A percentile compares a stretch with the other conserved stretches of the same genome.
Evolutionary conservation across 2,113 vertebrate genomes (phyloP).

Genomic region (Strix aluco): DNA sequence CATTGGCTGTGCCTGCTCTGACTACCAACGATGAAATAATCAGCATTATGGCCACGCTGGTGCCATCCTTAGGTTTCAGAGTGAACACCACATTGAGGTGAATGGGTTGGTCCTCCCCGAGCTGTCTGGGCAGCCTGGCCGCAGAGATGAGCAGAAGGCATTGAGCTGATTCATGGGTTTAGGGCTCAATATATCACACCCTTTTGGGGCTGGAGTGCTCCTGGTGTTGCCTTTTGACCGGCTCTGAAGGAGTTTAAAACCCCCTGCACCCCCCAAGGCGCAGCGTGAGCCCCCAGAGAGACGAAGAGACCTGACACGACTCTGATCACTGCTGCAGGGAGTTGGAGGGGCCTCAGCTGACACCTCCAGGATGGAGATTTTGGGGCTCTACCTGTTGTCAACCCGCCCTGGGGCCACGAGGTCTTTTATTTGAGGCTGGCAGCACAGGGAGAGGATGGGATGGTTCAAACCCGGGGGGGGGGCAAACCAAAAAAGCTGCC

Average conservation of each 20-base stretch:
- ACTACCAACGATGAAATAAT: neutral
- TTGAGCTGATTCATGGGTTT: neutral
- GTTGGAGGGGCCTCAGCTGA: neutral
- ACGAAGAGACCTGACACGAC: accelerated
- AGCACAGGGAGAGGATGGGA: neutral
- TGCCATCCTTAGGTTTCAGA: neutral
- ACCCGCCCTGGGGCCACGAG: accelerated
- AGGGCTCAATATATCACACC: neutral
- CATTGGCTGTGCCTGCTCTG: neutral
- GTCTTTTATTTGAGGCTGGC: accelerated
- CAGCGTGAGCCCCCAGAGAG: accelerated
- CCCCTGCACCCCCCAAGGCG: accelerated
- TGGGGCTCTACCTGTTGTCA: neutral
- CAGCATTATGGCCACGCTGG: neutral
- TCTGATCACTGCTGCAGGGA: neutral
- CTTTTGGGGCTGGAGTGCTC: neutral
- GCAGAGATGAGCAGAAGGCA: neutral
- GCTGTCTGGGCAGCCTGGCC: neutral
- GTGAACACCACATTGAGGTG: neutral
- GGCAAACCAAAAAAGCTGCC: neutral
- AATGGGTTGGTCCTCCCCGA: accelerated
- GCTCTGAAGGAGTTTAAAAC: neutral
- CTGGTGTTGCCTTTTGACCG: accelerated
- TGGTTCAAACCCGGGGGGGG: neutral
- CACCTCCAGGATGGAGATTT: neutral